Percentiles rank a stretch among this genome's conserved stretches.
Evolutionary conservation across 1,140 invertebrate species (phyloP).

Genomic region (Drosophila sulfurigaster): DNA sequence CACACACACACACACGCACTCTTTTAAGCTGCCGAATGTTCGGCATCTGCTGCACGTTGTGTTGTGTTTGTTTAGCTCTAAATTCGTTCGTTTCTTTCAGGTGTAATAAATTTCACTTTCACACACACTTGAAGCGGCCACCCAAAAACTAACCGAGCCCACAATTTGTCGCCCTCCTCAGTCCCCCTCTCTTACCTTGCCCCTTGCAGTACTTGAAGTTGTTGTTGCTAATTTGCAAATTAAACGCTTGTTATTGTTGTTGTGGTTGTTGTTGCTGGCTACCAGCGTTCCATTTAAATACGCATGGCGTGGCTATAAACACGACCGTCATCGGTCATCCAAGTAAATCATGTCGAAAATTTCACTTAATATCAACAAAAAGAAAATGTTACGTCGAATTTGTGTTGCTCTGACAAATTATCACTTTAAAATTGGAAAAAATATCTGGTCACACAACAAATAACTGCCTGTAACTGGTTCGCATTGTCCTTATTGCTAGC

Average conservation of each 20-base stretch:
- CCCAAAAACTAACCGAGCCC: conserved; percentile 56
- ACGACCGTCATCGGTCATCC: conserved; percentile 27
- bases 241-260: conserved; percentile 36
- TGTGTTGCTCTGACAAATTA: conserved; percentile 9
- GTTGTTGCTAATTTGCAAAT: conserved; percentile 65
- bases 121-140: conserved; percentile 68
- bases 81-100: conserved; percentile 70
- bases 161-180: conserved; percentile 49
- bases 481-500: neutral
- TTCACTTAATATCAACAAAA: conserved; percentile 59
- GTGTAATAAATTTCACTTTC: conserved; percentile 82
- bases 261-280: conserved; percentile 20
- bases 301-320: conserved; percentile 30
- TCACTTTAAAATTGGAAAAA: no score
- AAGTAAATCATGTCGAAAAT: conserved; percentile 74
- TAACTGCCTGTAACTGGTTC: no score
- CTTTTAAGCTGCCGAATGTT: conserved; percentile 30
- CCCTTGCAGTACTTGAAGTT: conserved; percentile 30
- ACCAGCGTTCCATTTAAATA: conserved; percentile 70
- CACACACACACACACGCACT: conserved; percentile 5
- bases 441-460: no score
- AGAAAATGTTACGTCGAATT: conserved; percentile 16
- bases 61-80: conserved; percentile 46
- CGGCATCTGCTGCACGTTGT: conserved; percentile 10
- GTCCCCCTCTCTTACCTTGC: neutral